Base-by-base conservation (phyloP, 2,797 vertebrate species). In the Basileuterus tristriatus region DNA sequence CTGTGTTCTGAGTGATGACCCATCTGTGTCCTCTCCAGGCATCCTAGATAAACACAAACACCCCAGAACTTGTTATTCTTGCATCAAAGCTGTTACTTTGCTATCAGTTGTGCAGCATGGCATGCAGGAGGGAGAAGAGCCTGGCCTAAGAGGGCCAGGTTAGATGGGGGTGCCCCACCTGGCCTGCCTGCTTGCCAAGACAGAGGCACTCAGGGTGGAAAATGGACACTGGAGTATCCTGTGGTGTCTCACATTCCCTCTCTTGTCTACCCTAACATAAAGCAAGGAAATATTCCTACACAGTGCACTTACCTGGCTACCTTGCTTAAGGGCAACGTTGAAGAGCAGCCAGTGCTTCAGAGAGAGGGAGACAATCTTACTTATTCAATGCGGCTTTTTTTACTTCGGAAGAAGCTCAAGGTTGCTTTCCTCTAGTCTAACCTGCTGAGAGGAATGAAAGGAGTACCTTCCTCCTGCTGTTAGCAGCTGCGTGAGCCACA, bases 111-210 rank as follows among this genome's bases (percentile, higher is more conserved):
- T 39, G 60, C 59, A 72, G 64, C 18, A 4, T 9, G 32, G 41
- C 24, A 2, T 6, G 10, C 56, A 68, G 55, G 32, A 26, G 7
- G 3, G 53, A 18, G 23, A n/a, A 21, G 27, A 43, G 30, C 30
- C 32, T 3, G 2, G 8, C 26, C 39, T 12, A 14, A 4, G 2
- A 37, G 36, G 32, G 32, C 44, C 29, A 39, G 0, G 1, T 15
- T 27, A 2, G 17, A 3, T 41, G 20, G 5, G 12, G 8, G 9
- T 52, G 37, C 41, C 36, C 56, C 11, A 12, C 11, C 26, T 34
- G 52, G n/a, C 58, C 44, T 9, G 37, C n/a, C 16, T 36, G 20
- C 26, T 21, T n/a, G 29, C 58, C 39, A n/a, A 30, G 64, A 63
- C 39, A 36, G 17, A 56, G 49, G 23, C 27, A 13, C 32, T 17